Evolutionary conservation across 2,113 vertebrate genomes (phyloP).

Genomic region (Thalassarche chlororhynchos): DNA sequence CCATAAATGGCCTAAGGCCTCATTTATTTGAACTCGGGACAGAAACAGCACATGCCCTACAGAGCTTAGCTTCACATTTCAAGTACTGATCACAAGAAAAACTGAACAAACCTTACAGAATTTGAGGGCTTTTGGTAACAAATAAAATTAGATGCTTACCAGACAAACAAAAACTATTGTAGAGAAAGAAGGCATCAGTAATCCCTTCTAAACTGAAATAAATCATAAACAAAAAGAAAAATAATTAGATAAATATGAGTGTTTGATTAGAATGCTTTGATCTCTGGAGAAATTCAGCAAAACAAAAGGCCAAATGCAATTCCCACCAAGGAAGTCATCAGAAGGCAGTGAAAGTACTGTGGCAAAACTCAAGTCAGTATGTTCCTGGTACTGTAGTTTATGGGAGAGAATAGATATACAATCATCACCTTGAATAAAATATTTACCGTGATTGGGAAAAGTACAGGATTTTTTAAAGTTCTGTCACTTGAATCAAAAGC

Average conservation of each 20-base stretch:
- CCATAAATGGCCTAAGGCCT: slow-evolving; percentile 45
- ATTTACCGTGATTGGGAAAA: not conserved
- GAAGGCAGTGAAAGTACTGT: not conserved
- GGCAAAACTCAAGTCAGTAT: not conserved
- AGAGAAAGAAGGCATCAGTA: not conserved
- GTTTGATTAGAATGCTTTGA: not conserved
- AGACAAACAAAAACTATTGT: not conserved
- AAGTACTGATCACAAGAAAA: not conserved
- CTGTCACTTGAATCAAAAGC: slow-evolving; percentile 4
- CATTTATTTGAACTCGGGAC: slow-evolving; percentile 54
- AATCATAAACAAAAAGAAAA: not conserved
- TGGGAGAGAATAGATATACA: not conserved
- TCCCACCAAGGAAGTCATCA: not conserved
- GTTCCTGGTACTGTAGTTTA: not conserved
- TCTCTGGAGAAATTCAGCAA: not conserved
- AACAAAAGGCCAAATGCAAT: not conserved
- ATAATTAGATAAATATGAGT: not conserved
- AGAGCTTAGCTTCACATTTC: not conserved
- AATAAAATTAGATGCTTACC: not conserved
- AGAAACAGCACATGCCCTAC: slow-evolving; percentile 18
- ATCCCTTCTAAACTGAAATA: not conserved
- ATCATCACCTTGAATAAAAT: slow-evolving; percentile 5
- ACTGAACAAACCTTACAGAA: not conserved
- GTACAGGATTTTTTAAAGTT: not conserved
- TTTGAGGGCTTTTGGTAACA: not conserved